Evolutionary conservation across 2,113 vertebrate species (phyloP).

Genomic region (Pelecanoides urinatrix): DNA sequence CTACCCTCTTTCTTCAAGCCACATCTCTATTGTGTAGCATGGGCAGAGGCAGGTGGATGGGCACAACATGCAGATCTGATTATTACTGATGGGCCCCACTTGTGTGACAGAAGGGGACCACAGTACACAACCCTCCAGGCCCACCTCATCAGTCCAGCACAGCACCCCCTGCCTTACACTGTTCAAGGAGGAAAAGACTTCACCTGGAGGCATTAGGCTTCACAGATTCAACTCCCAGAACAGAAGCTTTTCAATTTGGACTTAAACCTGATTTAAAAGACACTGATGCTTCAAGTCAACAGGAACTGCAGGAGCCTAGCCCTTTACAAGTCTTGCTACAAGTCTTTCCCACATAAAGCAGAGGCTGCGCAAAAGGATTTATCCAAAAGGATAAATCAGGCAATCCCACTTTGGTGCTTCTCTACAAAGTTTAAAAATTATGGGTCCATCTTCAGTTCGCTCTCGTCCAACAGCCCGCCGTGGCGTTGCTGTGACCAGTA

Average conservation of each 20-base stretch:
- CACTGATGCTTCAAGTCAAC: background rate
- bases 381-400: background rate
- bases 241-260: background rate
- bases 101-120: background rate
- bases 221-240: background rate
- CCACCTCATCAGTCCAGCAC: background rate
- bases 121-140: background rate
- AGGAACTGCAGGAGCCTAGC: background rate
- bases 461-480: background rate
- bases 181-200: background rate
- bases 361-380: background rate
- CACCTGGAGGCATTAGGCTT: background rate
- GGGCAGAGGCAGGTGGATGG: background rate
- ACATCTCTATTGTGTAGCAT: fast-evolving
- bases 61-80: background rate
- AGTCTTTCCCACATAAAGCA: background rate
- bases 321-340: background rate
- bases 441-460: background rate
- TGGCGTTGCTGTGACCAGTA: background rate
- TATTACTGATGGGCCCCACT: background rate
- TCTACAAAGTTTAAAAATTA: background rate
- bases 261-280: background rate
- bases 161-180: background rate
- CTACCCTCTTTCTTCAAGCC: background rate
- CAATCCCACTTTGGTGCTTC: background rate